Evolutionary conservation across 2,797 vertebrate species (phyloP).

Genomic region (Sciurus carolinensis): DNA sequence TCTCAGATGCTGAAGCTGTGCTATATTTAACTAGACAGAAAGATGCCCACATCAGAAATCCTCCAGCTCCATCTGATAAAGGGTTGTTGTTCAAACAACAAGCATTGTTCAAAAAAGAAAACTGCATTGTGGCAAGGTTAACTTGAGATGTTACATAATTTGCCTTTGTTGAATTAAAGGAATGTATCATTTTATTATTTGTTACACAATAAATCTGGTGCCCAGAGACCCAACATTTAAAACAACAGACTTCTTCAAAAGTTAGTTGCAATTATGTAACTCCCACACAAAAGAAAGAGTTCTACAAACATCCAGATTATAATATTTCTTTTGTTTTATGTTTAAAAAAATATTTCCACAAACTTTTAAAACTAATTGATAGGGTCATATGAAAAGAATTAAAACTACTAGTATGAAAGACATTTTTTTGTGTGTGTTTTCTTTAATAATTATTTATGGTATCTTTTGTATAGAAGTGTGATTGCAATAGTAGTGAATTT

Average conservation of each 20-base stretch:
- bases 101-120: neutral
- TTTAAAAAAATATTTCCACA: neutral
- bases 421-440: neutral
- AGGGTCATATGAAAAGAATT: neutral
- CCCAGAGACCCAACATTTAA: constrained; percentile 18
- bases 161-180: constrained; percentile 19
- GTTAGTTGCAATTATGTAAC: neutral
- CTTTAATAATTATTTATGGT: neutral
- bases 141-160: constrained; percentile 34
- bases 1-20: constrained; percentile 2
- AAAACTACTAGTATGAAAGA: neutral
- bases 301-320: neutral
- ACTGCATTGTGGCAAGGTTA: neutral
- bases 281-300: neutral
- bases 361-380: constrained; percentile 12
- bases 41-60: neutral
- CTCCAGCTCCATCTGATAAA: neutral
- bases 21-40: neutral
- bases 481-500: neutral
- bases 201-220: constrained; percentile 35
- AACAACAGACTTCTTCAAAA: neutral
- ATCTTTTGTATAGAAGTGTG: neutral
- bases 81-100: neutral
- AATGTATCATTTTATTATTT: constrained; percentile 44
- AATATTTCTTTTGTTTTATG: neutral